phyloP scores from a whole-genome alignment of 2,888 invertebrate genomes.

The Brachyptera putata region DNA sequence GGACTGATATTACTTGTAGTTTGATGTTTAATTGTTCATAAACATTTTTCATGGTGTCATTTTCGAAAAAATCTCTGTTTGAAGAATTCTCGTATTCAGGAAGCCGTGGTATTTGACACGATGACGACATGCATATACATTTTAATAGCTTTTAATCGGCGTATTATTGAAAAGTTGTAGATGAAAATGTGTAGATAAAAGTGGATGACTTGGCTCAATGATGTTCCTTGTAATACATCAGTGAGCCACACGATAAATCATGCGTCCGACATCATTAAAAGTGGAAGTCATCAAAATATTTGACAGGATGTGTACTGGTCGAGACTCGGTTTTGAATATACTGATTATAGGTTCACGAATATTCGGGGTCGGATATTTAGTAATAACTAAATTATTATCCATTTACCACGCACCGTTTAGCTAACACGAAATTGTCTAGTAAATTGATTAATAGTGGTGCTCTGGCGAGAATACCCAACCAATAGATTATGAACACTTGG shows the following conservation, averaged over 20 bases:
- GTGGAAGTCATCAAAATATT: neutral
- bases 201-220: too few species aligned
- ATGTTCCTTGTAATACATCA: too few species aligned
- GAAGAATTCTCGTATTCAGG: too few species aligned
- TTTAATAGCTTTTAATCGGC: too few species aligned
- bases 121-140: too few species aligned
- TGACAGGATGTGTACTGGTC: neutral
- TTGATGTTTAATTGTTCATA: too few species aligned
- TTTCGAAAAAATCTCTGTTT: too few species aligned
- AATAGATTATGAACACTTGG: neutral
- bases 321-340: neutral
- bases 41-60: too few species aligned
- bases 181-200: too few species aligned
- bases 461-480: neutral
- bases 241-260: conserved; percentile 10
- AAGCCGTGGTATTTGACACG: too few species aligned
- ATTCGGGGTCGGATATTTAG: neutral
- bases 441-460: neutral
- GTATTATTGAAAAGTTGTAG: too few species aligned
- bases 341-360: neutral
- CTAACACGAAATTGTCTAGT: conserved; percentile 2
- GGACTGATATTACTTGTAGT: too few species aligned
- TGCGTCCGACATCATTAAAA: neutral
- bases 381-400: conserved; percentile 14
- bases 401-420: conserved; percentile 1